Evolutionary conservation across 2,113 vertebrate species (phyloP), one percentile per base, ranked within the genome.

Genomic region (Phylloscopus whistleri): DNA sequence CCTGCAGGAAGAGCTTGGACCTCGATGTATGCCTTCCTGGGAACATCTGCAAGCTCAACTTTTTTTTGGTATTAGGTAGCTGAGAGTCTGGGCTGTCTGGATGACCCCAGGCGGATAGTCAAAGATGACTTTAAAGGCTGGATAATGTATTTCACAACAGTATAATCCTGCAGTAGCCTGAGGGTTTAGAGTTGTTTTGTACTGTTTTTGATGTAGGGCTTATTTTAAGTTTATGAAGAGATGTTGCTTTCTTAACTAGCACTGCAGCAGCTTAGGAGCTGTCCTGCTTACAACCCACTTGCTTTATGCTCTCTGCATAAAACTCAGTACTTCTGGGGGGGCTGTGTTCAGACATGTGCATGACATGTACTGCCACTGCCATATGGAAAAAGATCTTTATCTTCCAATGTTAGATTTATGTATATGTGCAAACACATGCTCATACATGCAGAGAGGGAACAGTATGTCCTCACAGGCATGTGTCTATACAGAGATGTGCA

Each of bases 101-200:
- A 94, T 76, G 46, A 93, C 95, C 59, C 28, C 88, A 97, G 97
- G 96, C 96, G 94, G 81, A 94, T 62, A 95, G 90, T 90, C 75
- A 83, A 93, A 96, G 91, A 96, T 81, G 49, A 80, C 89, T 97
- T 96, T 96, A 97, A 97, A 97, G 92, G 77, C 94, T 89, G 93
- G 90, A 93, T 97, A 97, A 97, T 92, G 82, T 90, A 90, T 97
- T 96, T 96, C 94, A 91, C 89, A 70, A 87, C 90, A 87, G 86
- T 62, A 87, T 97, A 97, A 97, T 97, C 96, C 94, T 55, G 81
- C 81, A 74, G 76, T 91, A 96, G 96, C 96, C 94, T 95, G 67
- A 86, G 90, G 97, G 84, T 87, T 97, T 95, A 74, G 90, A 91
- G 74, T 96, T 97, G 93, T 92, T 96, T 95, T 95, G 90, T 95